Percentiles rank a stretch among this genome's conserved stretches.
Evolutionary conservation across 2,888 invertebrate species (phyloP).

Genomic region (Andrena camellia): DNA sequence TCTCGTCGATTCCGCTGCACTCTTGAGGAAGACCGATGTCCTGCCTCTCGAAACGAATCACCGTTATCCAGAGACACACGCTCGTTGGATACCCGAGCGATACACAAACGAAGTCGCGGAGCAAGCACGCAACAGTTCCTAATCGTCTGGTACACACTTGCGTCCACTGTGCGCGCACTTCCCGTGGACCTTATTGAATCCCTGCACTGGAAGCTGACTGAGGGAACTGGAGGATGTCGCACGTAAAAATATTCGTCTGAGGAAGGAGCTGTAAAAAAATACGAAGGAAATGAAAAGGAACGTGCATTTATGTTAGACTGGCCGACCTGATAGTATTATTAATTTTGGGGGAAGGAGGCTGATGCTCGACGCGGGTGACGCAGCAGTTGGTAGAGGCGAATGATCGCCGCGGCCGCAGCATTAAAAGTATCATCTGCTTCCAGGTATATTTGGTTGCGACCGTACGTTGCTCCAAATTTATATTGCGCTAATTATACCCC

Average conservation of each 20-base stretch:
- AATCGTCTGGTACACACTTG: neutral
- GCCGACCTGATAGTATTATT: conserved; percentile 23
- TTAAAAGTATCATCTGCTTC: conserved; percentile 63
- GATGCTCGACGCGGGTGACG: neutral
- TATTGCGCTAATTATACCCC: conserved; percentile 78
- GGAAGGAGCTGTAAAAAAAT: neutral
- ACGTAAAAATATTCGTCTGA: neutral
- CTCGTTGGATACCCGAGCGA: conserved; percentile 7
- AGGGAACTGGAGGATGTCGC: neutral
- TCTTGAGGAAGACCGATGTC: conserved; percentile 66
- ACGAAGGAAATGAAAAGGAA: neutral
- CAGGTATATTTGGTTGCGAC: conserved; percentile 72
- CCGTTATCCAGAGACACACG: neutral
- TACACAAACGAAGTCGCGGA: conserved; percentile 3
- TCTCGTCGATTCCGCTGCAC: conserved; percentile 18
- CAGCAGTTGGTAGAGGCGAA: conserved; percentile 3
- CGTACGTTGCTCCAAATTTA: conserved; percentile 77
- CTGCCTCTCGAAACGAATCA: conserved; percentile 33
- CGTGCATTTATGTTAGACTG: conserved; percentile 58
- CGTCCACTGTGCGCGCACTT: neutral
- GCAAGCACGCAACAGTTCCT: conserved; percentile 21
- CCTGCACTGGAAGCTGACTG: conserved; percentile 4
- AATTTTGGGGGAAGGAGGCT: neutral
- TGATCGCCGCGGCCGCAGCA: conserved; percentile 14
- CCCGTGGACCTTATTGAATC: conserved; percentile 17